A percentile compares a stretch with the other conserved stretches of the same genome.
These are phyloP conservation scores for Caenorhabditis zanzibari DNA, from an alignment of 2,888 invertebrate genomes.

Conservation along the genomic window DNA sequence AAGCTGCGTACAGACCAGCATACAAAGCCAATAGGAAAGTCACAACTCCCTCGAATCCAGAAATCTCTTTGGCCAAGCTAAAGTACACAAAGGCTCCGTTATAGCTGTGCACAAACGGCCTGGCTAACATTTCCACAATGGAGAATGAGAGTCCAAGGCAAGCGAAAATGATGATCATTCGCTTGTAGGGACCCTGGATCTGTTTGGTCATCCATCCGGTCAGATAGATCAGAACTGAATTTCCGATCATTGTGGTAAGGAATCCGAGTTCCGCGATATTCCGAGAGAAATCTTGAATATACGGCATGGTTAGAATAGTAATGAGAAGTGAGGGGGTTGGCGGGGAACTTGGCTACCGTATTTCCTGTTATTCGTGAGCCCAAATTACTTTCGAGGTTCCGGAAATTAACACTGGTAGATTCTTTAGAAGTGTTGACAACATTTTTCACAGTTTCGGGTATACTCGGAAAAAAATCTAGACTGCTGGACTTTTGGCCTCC, in stretches of 20 bases:
- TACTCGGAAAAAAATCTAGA: too few relatives aligned
- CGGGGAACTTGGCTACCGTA: too few relatives aligned
- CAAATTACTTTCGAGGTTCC: background rate
- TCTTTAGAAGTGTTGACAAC: too few relatives aligned
- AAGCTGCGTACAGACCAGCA: conserved; percentile 28
- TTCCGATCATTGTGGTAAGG: conserved; percentile 25
- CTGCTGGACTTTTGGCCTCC: too few relatives aligned
- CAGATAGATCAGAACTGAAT: conserved; percentile 37
- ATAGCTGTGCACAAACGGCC: conserved; percentile 49
- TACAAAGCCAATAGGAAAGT: conserved; percentile 40
- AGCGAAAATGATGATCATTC: conserved; percentile 50
- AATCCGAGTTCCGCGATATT: conserved; percentile 45
- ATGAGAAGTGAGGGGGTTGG: background rate
- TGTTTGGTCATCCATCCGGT: conserved; percentile 41
- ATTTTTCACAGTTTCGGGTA: too few relatives aligned
- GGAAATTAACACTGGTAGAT: background rate
- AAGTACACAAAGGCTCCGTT: conserved; percentile 47
- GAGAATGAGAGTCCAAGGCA: conserved; percentile 38
- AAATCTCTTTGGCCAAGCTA: conserved; percentile 45
- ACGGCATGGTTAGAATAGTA: conserved; percentile 22
- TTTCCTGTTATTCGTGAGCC: background rate
- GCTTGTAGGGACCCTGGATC: conserved; percentile 45
- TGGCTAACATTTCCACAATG: conserved; percentile 34
- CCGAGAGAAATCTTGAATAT: conserved; percentile 40
- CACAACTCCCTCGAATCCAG: conserved; percentile 21